Evolutionary conservation across 2,888 invertebrate species (phyloP), one percentile per base, ranked within the genome.

Genomic region (Tachina fera): DNA sequence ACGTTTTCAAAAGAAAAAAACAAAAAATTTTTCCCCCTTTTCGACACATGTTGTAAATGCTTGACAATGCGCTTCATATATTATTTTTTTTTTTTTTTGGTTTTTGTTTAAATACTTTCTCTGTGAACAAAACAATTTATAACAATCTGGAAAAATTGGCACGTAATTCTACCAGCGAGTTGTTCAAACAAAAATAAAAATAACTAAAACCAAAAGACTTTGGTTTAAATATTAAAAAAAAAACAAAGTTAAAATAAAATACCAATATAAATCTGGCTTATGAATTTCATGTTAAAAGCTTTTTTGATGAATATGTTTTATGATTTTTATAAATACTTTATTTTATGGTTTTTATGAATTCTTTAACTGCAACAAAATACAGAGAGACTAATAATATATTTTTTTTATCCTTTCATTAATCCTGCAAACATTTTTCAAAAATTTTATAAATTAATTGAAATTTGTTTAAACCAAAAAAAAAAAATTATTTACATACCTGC

Each of bases 31-130:
- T 53, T 61, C 43, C 41, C 22, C 31, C 41, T 14, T 53, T 13
- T 74, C 31, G 76, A 79, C 68, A 78, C 74, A 72, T 76, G 83
- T 72, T 79, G 43, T 76, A 76, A 80, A 67, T 76, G 61, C 53
- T 39, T 79, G 68, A 65, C 61, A 43, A 16, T 45, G 53, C 65
- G 63, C 58, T 76, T 4, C 16, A 14, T 3, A 41, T 49, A n/a
- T 56, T 56, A 68, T 13, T 9, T 47, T 43, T 47, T 43, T 56
- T 56, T 74, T 13, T 9, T 47, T 43, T 47, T 43, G 1, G 11
- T 11, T 51, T 61, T 45, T 53, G 41, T 6, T 22, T 47, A 58
- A 56, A 76, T 16, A 83, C 83, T 83, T 83, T 83, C 83, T 78
- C 83, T 74, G 61, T 56, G 45, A n/a, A 71, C n/a, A 67, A 76